Evolutionary conservation across 1,140 invertebrate species (phyloP).

Genomic region (Reticulitermes speratus): DNA sequence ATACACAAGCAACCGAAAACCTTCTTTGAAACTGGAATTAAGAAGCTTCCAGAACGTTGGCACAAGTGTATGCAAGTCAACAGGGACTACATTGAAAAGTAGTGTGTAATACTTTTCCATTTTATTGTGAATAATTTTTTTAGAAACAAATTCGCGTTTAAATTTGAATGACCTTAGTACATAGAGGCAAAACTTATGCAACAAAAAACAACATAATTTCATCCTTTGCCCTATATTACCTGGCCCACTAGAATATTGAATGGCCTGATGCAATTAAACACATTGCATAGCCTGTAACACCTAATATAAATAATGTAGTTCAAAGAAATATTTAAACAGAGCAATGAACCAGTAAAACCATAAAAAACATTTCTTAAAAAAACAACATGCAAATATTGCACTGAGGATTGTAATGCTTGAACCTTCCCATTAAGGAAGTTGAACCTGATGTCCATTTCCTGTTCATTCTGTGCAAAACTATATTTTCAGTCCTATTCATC

Average conservation of each 20-base stretch:
- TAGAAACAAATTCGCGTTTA: too few relatives aligned
- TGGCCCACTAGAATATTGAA: neutral
- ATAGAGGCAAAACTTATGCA: neutral
- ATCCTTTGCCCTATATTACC: neutral
- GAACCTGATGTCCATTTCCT: too few relatives aligned
- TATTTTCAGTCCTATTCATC: conserved; percentile 49
- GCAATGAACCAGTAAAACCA: neutral
- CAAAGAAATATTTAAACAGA: neutral
- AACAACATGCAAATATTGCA: neutral
- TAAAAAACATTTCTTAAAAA: neutral
- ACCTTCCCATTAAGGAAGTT: neutral
- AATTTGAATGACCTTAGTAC: too few relatives aligned
- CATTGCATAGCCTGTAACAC: neutral
- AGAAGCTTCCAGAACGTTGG: too few relatives aligned
- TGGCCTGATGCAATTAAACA: neutral
- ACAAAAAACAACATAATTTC: neutral
- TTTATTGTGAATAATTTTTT: too few relatives aligned
- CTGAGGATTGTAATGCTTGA: neutral
- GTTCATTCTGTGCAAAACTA: too few relatives aligned
- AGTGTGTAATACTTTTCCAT: too few relatives aligned
- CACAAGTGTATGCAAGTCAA: too few relatives aligned
- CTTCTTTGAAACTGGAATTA: too few relatives aligned
- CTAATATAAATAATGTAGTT: neutral
- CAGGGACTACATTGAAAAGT: too few relatives aligned
- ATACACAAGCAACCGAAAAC: too few relatives aligned